Evolutionary conservation across 2,888 invertebrate genomes (phyloP).

Genomic region (Acronicta alni): DNA sequence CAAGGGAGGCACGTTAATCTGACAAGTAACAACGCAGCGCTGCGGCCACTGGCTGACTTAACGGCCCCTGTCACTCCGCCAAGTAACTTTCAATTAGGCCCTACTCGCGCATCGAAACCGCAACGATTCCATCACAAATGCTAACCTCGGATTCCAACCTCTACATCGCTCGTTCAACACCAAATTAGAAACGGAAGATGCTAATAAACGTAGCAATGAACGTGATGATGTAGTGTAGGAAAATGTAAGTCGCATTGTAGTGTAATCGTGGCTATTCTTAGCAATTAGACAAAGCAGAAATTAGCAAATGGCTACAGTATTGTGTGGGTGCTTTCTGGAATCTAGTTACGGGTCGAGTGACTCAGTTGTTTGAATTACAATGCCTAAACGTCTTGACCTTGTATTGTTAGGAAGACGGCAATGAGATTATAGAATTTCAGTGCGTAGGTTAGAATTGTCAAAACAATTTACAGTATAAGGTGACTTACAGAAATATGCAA

Average conservation of each 20-base stretch:
- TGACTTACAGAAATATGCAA: slow-evolving; percentile 5
- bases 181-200: slow-evolving; percentile 23
- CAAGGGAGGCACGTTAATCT: slow-evolving; percentile 75
- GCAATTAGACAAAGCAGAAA: slow-evolving; percentile 64
- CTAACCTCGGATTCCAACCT: slow-evolving; percentile 29
- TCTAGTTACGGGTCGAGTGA: slow-evolving; percentile 54
- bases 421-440: slow-evolving; percentile 31
- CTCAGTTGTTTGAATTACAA: slow-evolving; percentile 50
- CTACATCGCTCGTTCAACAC: slow-evolving; percentile 46
- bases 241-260: slow-evolving; percentile 18
- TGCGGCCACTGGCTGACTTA: slow-evolving; percentile 62
- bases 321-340: slow-evolving; percentile 52
- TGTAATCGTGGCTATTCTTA: slow-evolving; percentile 52
- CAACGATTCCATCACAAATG: slow-evolving; percentile 50
- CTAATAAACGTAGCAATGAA: slow-evolving; percentile 48
- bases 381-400: slow-evolving; percentile 36
- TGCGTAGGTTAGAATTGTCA: slow-evolving; percentile 9
- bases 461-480: slow-evolving; percentile 20
- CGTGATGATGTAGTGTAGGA: slow-evolving; percentile 4
- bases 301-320: slow-evolving; percentile 54
- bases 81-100: slow-evolving; percentile 79
- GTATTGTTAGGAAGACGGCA: slow-evolving; percentile 30
- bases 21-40: slow-evolving; percentile 74
- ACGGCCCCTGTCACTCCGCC: slow-evolving; percentile 74
- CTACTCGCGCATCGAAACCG: slow-evolving; percentile 58